Conservation (phyloP, 2,113 vertebrate species). For the Varanus komodoensis region DNA sequence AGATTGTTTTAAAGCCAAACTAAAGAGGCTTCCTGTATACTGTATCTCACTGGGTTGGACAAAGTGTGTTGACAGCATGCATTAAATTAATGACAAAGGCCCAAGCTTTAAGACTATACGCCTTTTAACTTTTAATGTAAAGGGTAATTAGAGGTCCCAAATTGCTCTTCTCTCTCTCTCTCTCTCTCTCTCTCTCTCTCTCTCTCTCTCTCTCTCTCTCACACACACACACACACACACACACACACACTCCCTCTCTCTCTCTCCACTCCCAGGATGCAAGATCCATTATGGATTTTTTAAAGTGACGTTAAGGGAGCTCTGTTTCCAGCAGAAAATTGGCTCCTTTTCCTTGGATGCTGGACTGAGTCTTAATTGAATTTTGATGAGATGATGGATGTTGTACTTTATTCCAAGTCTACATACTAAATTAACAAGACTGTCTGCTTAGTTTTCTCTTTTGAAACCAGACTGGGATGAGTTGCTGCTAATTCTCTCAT, state of each 20-base stretch:
- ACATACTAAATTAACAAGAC: conserved; percentile 86
- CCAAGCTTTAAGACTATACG: conserved; percentile 42
- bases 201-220: no score
- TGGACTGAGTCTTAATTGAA: conserved; percentile 81
- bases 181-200: no score
- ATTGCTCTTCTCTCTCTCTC: conserved; percentile 8
- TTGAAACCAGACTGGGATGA: conserved; percentile 69
- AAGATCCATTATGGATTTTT: conserved; percentile 78
- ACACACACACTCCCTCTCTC: no score
- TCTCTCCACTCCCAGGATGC: conserved; percentile 69
- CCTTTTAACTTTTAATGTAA: conserved; percentile 69
- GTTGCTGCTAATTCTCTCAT: conserved; percentile 77
- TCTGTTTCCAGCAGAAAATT: conserved; percentile 73
- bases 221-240: no score
- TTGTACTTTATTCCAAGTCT: conserved; percentile 79
- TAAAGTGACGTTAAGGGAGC: conserved; percentile 72
- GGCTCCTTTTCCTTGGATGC: conserved; percentile 77
- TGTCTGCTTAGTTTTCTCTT: conserved; percentile 80
- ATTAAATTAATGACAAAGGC: conserved; percentile 61
- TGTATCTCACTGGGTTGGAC: conserved; percentile 11
- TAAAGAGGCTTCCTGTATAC: conserved; percentile 12
- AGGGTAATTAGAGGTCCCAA: conserved; percentile 66
- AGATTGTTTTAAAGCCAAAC: conserved; percentile 38
- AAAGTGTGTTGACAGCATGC: conserved; percentile 39
- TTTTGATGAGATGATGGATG: conserved; percentile 83